phyloP scores from a whole-genome alignment of 2,797 vertebrate species.

The Ispidina lecontei region DNA sequence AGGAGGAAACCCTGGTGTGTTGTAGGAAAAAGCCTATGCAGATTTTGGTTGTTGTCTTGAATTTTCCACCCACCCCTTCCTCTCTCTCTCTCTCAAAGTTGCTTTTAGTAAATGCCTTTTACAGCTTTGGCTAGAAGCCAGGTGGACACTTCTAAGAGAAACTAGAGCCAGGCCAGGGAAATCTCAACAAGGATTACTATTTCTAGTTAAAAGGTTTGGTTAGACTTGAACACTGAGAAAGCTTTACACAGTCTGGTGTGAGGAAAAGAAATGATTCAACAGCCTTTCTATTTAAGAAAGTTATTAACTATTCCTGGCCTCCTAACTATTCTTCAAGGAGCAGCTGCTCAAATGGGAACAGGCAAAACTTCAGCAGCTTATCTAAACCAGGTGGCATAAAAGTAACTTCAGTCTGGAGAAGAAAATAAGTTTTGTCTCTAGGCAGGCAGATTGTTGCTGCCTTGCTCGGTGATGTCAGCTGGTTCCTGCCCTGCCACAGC shows the following conservation, averaged over 20 bases:
- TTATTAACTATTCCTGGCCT: constrained; percentile 46
- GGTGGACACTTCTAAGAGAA: not conserved
- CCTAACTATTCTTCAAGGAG: not conserved
- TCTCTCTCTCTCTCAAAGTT: not conserved
- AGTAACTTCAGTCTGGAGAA: not conserved
- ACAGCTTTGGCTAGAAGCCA: not conserved
- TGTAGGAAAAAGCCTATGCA: not conserved
- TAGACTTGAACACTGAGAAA: not conserved
- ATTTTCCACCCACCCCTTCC: not conserved
- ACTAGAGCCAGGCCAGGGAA: not conserved
- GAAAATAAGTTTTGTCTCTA: constrained; percentile 33
- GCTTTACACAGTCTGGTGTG: not conserved
- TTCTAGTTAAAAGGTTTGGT: constrained; percentile 31
- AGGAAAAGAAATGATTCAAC: constrained; percentile 10
- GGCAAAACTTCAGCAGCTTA: constrained; percentile 20
- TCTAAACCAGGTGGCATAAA: constrained; percentile 51
- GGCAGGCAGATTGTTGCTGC: not conserved
- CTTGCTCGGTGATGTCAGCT: not conserved
- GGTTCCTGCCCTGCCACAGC: not conserved
- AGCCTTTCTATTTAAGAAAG: constrained; percentile 25
- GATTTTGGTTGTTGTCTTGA: not conserved
- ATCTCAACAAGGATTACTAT: not conserved
- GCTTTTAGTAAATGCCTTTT: not conserved
- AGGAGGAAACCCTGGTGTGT: not conserved
- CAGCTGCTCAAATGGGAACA: constrained; percentile 26